These are phyloP conservation scores for Dynastes maya DNA, from an alignment of 2,888 invertebrate genomes.

Conservation along the genomic window DNA sequence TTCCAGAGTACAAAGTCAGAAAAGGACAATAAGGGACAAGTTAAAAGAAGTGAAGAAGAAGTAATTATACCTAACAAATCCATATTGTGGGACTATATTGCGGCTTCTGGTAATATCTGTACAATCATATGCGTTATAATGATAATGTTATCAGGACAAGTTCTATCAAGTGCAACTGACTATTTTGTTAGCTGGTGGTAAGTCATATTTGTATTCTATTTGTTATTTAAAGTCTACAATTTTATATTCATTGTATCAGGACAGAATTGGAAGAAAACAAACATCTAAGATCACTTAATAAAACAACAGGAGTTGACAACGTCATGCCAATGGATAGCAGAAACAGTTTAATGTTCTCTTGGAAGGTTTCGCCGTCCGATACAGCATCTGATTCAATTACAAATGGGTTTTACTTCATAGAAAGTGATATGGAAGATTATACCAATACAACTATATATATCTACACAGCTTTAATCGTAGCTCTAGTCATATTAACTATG, in stretches of 20 bases:
- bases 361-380: neutral
- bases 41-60: slow-evolving; percentile 56
- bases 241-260: slow-evolving; percentile 53
- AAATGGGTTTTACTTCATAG: neutral
- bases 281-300: neutral
- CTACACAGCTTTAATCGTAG: slow-evolving; percentile 74
- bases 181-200: slow-evolving; percentile 58
- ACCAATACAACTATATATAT: slow-evolving; percentile 72
- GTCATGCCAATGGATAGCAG: neutral
- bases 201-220: slow-evolving; percentile 40
- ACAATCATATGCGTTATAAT: slow-evolving; percentile 50
- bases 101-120: slow-evolving; percentile 55
- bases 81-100: slow-evolving; percentile 54
- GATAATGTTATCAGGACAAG: slow-evolving; percentile 53
- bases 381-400: slow-evolving; percentile 22
- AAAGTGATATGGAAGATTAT: slow-evolving; percentile 17
- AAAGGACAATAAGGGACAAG: slow-evolving; percentile 55
- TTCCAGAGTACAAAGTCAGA: slow-evolving; percentile 56
- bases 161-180: slow-evolving; percentile 54
- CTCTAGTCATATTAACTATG: slow-evolving; percentile 74
- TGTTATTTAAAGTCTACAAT: neutral
- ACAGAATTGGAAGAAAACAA: slow-evolving; percentile 44
- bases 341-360: neutral
- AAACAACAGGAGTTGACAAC: neutral
- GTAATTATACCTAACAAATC: slow-evolving; percentile 48